Conservation (phyloP, 2,888 invertebrate genomes). For the Leptopilina myrica region DNA sequence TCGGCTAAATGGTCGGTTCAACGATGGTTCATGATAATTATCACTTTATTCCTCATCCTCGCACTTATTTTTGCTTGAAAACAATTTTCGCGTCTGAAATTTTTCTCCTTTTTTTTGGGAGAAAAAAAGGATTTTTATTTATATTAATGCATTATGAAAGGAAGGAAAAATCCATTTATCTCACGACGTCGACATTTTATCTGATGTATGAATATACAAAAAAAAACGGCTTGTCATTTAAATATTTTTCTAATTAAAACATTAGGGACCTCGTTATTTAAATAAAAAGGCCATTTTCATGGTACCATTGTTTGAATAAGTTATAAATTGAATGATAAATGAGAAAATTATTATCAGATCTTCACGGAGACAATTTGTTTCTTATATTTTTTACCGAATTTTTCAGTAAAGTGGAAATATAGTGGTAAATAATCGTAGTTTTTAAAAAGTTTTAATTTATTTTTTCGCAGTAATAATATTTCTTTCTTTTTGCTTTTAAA, state of each 20-base stretch:
- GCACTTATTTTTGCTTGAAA: not conserved
- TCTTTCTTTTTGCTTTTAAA: no score
- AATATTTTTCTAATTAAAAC: conserved; percentile 11
- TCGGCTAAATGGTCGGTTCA: conserved; percentile 64
- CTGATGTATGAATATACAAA: not conserved
- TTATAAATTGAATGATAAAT: no score
- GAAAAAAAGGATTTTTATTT: not conserved
- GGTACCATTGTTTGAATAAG: no score
- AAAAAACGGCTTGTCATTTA: not conserved
- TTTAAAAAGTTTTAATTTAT: no score
- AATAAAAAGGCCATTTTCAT: conserved; percentile 48
- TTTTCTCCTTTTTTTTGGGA: not conserved
- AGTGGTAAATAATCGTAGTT: no score
- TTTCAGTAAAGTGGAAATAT: no score
- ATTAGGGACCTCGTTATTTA: not conserved
- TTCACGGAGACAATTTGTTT: no score
- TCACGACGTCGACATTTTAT: no score
- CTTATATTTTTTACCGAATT: no score
- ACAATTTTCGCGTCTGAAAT: not conserved
- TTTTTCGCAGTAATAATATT: no score
- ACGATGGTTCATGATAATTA: conserved; percentile 39
- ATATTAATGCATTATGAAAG: not conserved
- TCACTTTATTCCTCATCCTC: conserved; percentile 16
- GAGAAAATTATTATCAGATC: conserved; percentile 7
- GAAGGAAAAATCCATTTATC: no score